Base-by-base conservation (phyloP, 1,140 invertebrate species). In the Pachypsylla venusta region DNA sequence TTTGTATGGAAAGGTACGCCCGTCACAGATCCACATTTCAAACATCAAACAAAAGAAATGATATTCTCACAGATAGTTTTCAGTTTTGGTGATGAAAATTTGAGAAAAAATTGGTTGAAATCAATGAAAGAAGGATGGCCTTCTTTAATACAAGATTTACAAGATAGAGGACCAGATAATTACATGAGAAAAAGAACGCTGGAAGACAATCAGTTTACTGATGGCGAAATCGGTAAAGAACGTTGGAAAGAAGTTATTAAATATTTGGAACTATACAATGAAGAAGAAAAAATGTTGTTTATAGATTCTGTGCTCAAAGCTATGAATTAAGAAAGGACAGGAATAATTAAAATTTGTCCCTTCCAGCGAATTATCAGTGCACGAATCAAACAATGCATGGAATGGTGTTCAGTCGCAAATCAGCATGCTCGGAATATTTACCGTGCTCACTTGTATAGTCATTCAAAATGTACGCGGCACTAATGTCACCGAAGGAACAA, bases 181-280 rank as follows among this genome's bases (percentile, higher is more conserved):
- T 48, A 19, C 16, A 48, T 48, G 42, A 48, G 22, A 22, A 48
- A 48, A 48, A n/a, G 42, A 5, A 48, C 42, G n/a, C 16, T 48
- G 42, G 42, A 48, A 7, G 42, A 48, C n/a, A 48, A 48, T 19
- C 42, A 22, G 5, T 48, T 48, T n/a, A 22, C 22, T 4, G n/a
- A n/a, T n/a, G 42, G 42, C 5, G 42, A 5, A 19, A 22, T 48
- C n/a, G 42, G 42, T 19, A 7, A 19, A 22, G 42, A 48, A 48
- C 42, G 42, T 19, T 48, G 42, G 42, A 48, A 48, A n/a, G 42
- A 48, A 48, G 42, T 48, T 22, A 48, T 48, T 19, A n/a, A 48
- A 5, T 48, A 48, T 19, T 5, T 48, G n/a, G 3, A 48, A 19
- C 4, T 19, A 48, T 4, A 19, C 7, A 48, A n/a, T 7, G 42